Evolutionary conservation across 1,140 invertebrate species (phyloP), one percentile per base, ranked within the genome.

Genomic region (Philotrypesis tridentata): DNA sequence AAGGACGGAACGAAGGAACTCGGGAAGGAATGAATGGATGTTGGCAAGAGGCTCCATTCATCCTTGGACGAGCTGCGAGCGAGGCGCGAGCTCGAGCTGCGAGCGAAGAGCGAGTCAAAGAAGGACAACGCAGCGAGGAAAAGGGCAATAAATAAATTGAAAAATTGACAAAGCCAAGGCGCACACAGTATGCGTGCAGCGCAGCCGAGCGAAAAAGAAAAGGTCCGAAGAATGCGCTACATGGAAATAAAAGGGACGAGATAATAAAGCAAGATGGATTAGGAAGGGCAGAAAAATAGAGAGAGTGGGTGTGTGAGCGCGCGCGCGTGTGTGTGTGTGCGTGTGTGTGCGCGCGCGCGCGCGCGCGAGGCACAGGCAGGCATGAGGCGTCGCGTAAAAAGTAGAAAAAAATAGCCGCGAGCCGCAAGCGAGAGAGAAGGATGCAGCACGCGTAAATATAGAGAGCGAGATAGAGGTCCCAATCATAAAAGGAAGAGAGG

Each of bases 141-240:
- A 74, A 74, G 61, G 72, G 71, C 43, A 80, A 74, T 80, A 68
- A 80, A 80, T 80, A 80, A 80, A 84, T 83, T 84, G 80, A 83
- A 85, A 86, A 85, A 84, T 83, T 82, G 71, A 77, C 73, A 84
- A 80, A 67, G 71, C 33, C n/a, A n/a, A n/a, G n/a, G n/a, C n/a
- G n/a, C n/a, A n/a, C n/a, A n/a, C n/a, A n/a, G 43, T 43, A 74
- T 67, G 27, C 37, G 17, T 11, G 17, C 25, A 31, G 63, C 9
- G 40, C 27, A n/a, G 17, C 2, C 17, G 25, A n/a, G 63, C 12
- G 31, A 40, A 72, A 14, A 6, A 76, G 80, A 67, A 80, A 27
- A 48, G 25, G 70, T 25, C 12, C 27, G 21, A 31, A 74, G 67
- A 55, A 76, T 55, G 60, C 27, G 77, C 9, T 73, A 48, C 65